These are phyloP conservation scores for Leptobrachium ailaonicum DNA, from an alignment of 2,113 vertebrate genomes.

Conservation along the genomic window DNA sequence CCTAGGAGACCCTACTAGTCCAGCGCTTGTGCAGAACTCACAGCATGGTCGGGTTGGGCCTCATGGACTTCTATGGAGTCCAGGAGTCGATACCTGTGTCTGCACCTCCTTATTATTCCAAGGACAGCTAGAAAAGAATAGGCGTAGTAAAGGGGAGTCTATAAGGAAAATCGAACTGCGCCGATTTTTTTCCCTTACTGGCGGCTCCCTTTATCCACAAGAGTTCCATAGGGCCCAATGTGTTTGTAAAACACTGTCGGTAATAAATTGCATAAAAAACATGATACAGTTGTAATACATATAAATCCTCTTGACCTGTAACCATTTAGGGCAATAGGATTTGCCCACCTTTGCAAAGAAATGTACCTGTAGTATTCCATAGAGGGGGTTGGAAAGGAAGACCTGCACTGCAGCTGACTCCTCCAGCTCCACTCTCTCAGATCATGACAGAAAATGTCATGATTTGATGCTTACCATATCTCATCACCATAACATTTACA, in stretches of 20 bases:
- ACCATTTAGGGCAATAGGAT: background rate
- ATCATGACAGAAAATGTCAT: slow-evolving; percentile 38
- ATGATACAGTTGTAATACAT: background rate
- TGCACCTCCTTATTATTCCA: too few relatives aligned
- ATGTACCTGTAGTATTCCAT: background rate
- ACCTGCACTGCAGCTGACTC: slow-evolving; percentile 27
- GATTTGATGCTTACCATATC: slow-evolving; percentile 48
- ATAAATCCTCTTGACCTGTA: background rate
- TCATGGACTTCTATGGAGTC: too few relatives aligned
- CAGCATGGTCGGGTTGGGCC: too few relatives aligned
- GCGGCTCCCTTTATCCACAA: too few relatives aligned
- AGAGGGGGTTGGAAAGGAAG: slow-evolving; percentile 16
- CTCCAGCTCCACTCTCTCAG: slow-evolving; percentile 25
- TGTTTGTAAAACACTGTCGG: background rate
- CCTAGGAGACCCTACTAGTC: too few relatives aligned
- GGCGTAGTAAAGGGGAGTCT: too few relatives aligned
- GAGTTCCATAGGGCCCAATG: background rate
- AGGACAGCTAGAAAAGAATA: too few relatives aligned
- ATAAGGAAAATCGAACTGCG: too few relatives aligned
- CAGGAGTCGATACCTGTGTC: too few relatives aligned
- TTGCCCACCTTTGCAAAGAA: background rate
- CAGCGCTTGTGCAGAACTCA: too few relatives aligned
- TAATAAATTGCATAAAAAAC: background rate
- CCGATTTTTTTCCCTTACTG: too few relatives aligned
- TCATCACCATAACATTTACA: slow-evolving; percentile 49